A percentile compares a stretch with the other conserved stretches of the same genome.
These are phyloP conservation scores for Diorhabda elongata DNA, from an alignment of 1,140 invertebrate species.

Conservation along the genomic window DNA sequence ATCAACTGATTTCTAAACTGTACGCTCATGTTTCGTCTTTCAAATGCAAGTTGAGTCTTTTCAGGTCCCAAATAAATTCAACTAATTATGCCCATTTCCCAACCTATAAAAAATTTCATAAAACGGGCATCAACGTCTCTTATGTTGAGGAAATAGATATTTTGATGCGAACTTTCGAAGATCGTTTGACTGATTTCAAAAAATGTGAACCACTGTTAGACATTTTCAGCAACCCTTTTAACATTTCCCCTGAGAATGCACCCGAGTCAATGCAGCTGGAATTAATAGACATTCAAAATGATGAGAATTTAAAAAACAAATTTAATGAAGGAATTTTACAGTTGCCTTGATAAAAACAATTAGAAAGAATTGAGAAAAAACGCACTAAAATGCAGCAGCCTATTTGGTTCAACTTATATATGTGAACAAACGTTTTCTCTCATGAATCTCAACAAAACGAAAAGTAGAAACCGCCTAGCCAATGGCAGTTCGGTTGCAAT, in stretches of 20 bases:
- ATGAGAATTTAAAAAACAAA: slow-evolving; percentile 7
- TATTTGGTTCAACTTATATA: slow-evolving; percentile 39
- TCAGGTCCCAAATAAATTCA: no score
- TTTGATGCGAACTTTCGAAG: slow-evolving; percentile 21
- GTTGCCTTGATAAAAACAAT: slow-evolving; percentile 28
- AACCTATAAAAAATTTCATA: slow-evolving; percentile 32
- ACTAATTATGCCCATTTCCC: slow-evolving; percentile 30
- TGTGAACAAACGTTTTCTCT: slow-evolving; percentile 26
- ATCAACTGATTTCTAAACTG: slow-evolving; percentile 10
- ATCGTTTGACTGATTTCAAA: slow-evolving; percentile 21
- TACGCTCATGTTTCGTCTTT: no score
- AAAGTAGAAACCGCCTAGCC: slow-evolving; percentile 21
- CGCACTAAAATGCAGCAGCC: slow-evolving; percentile 34
- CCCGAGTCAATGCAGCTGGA: slow-evolving; percentile 24
- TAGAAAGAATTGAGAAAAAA: slow-evolving; percentile 35
- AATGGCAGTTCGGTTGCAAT: slow-evolving; percentile 27
- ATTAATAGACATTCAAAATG: slow-evolving; percentile 24
- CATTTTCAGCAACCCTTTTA: slow-evolving; percentile 27
- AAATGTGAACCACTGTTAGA: slow-evolving; percentile 31
- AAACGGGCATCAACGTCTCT: background rate
- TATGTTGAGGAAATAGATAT: slow-evolving; percentile 37
- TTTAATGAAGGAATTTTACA: no score
- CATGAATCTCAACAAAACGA: slow-evolving; percentile 19
- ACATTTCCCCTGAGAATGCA: slow-evolving; percentile 23
- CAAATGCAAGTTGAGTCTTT: no score